Evolutionary conservation across 1,140 invertebrate species (phyloP), one percentile per base, ranked within the genome.

Genomic region (Zaprionus gabonicus): DNA sequence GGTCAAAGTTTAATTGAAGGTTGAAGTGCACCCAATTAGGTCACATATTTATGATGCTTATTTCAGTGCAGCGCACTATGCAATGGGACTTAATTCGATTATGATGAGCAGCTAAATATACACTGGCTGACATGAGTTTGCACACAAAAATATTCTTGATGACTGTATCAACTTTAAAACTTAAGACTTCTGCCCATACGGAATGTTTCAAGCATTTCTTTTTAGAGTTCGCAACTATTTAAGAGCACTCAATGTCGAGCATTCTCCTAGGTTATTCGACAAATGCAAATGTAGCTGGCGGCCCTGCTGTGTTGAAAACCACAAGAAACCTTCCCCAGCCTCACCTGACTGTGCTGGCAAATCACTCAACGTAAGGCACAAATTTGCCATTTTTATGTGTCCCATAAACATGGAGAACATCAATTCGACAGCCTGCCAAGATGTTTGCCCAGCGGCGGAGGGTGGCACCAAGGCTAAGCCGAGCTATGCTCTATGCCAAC

Each of bases 331-430:
- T 34, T 3, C 31, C 31, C 9, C 31, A 34, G 31, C 31, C 38
- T 6, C n/a, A 72, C 63, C 55, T 72, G 63, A 58, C 70, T 10
- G 2, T 9, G 63, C 34, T 31, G 62, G 58, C 51, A 72, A 81
- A 82, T 81, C 76, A 81, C 73, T 78, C 75, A 79, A 68, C 69
- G 71, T 51, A 62, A 64, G 71, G 53, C 63, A 80, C 67, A 83
- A 83, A 83, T 82, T 82, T 83, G 55, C 63, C 76, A 71, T 82
- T 83, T 83, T 82, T 70, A 85, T 79, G 68, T 69, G 68, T 56
- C 44, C 63, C 71, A 63, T 67, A 84, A 85, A 73, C 76, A 85
- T 53, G 66, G 49, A 63, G 13, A 62, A 55, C 71, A 46, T 60
- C 57, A 44, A 59, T 60, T 31, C 25, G 38, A 55, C 60, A 28